Evolutionary conservation across 2,797 vertebrate species (phyloP).

Genomic region (Bovichtus diacanthus): DNA sequence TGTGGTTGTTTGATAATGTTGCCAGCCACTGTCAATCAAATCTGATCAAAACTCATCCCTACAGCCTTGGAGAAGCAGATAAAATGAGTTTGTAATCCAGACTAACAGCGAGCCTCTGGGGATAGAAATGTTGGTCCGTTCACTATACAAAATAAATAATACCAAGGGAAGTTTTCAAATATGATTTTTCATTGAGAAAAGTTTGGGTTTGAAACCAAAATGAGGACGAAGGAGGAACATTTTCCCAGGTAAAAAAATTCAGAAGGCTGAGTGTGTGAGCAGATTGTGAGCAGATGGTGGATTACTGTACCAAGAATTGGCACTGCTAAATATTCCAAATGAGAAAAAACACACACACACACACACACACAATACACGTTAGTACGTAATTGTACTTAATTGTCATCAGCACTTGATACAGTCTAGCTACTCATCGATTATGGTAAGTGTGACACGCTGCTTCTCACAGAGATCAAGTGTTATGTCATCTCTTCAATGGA

Average conservation of each 20-base stretch:
- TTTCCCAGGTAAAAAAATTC: conserved; percentile 33
- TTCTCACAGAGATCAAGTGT: conserved; percentile 52
- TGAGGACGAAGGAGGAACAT: neutral
- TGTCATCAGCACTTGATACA: conserved; percentile 1
- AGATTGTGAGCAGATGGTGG: conserved; percentile 56
- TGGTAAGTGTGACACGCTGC: conserved; percentile 25
- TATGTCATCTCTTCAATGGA: conserved; percentile 54
- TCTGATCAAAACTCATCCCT: neutral
- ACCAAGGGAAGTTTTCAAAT: no score
- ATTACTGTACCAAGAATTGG: conserved; percentile 31
- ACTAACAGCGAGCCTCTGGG: no score
- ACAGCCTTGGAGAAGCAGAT: no score
- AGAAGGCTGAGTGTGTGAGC: conserved; percentile 12
- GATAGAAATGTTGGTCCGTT: no score
- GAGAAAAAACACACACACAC: conserved; percentile 16
- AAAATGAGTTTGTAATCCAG: no score
- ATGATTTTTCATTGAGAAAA: neutral
- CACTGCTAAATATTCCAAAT: conserved; percentile 49
- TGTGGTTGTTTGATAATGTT: neutral
- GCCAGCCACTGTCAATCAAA: no score
- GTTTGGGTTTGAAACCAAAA: no score
- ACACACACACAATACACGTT: neutral
- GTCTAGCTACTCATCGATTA: conserved; percentile 17
- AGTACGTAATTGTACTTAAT: conserved; percentile 7
- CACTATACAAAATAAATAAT: no score